Percentiles rank a stretch among this genome's conserved stretches.
Conservation (phyloP, 2,797 vertebrate genomes). For the Nothura maculosa region DNA sequence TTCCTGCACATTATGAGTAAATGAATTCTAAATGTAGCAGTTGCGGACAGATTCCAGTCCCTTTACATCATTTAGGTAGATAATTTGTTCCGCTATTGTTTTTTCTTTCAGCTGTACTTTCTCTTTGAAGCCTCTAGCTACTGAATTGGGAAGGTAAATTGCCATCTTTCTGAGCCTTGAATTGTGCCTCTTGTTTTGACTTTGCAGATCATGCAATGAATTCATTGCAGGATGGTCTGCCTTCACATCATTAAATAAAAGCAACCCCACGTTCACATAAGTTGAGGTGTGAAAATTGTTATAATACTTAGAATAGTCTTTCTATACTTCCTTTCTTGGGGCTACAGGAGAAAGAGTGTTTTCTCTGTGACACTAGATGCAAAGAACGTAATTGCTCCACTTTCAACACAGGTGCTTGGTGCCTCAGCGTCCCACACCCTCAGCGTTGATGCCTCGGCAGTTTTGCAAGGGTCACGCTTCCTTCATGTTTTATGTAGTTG, state of each 20-base stretch:
- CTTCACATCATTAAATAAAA: not conserved
- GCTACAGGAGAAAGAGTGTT: not conserved
- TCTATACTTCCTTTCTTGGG: constrained; percentile 38
- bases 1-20: not conserved
- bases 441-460: not conserved
- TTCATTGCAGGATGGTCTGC: constrained; percentile 9
- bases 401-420: fast-evolving
- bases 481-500: not conserved
- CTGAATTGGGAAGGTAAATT: constrained; percentile 56
- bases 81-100: constrained; percentile 57
- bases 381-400: not conserved
- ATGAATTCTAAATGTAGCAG: constrained; percentile 10
- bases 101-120: constrained; percentile 61
- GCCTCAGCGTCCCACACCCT: not conserved
- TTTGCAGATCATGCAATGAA: constrained; percentile 42
- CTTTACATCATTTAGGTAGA: constrained; percentile 62
- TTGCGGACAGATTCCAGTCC: constrained; percentile 54
- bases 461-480: fast-evolving
- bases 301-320: constrained; percentile 35
- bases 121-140: constrained; percentile 67
- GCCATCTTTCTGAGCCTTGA: not conserved
- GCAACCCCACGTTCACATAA: constrained; percentile 23
- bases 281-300: constrained; percentile 47
- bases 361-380: not conserved
- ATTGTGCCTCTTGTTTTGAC: constrained; percentile 47